Base-by-base conservation (phyloP, 1,140 invertebrate species). In the Pantala flavescens region DNA sequence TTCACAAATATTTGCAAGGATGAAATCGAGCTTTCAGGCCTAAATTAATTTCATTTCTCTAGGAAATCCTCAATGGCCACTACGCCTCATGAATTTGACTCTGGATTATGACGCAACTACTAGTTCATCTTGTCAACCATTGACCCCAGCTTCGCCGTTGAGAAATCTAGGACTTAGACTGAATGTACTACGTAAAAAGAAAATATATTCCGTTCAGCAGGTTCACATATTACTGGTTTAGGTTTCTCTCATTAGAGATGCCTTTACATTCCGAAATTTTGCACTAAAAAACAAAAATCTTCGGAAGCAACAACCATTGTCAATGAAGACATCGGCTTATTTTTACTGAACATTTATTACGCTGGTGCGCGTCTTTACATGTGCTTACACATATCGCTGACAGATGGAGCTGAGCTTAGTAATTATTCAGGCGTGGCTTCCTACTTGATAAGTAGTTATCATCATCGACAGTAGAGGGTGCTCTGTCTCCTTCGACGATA, bases 81-180 rank as follows among this genome's bases (percentile, higher is more conserved):
- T 63, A 63, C n/a, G 49, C 49, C 49, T 63, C 49, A 63, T 63
- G 49, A 12, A 21, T 21, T 63, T 12, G 12, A 63, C 49, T 63
- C 49, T 63, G 49, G 49, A 12, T 21, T 63, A 63, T 63, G 49
- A 63, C 49, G 49, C 49, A 63, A 63, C 49, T 63, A 63, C 49
- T 63, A 63, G 49, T 63, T 63, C 49, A 63, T 63, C 49, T 63
- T 63, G 49, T 63, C 49, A 63, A 63, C 49, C 49, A 63, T 63
- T 63, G 49, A 63, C 49, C 49, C 49, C 49, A 7, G 49, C n/a
- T 63, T 21, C 49, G 49, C 12, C 49, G 49, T 63, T 63, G 49
- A 63, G 49, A 63, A 63, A 63, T 14, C 49, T 63, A 63, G n/a
- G 12, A 7, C 49, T 63, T 63, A 63, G n/a, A 14, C 16, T 7